Evolutionary conservation across 2,113 vertebrate species (phyloP), one percentile per base, ranked within the genome.

Genomic region (Philantomba maxwellii): DNA sequence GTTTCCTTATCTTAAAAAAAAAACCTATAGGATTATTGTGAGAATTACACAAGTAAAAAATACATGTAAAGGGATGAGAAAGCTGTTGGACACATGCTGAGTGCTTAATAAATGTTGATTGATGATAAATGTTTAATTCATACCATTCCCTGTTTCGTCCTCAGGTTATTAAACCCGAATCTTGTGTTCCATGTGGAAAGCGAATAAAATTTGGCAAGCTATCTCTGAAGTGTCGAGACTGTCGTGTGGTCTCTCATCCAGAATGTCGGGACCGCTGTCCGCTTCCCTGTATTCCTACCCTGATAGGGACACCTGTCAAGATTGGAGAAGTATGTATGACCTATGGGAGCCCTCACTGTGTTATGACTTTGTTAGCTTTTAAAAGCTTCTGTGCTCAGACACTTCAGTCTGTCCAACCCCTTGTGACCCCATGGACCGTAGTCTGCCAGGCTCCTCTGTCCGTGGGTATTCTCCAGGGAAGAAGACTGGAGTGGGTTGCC

Each of bases 131-230:
- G 85, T 94, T 91, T 82, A 60, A 81, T 81, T 94, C 80, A 45
- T 89, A 93, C 43, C 16, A 10, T 28, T 86, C 43, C 30, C 33
- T 55, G 1, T 83, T 49, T 87, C 53, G 62, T 93, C 87, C 0
- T 30, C 53, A 99, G 99, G 99, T 99, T 98, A 99, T 99, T 98
- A 99, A 99, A 96, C 99, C 99, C 0, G 99, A 99, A 78, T 99
- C 99, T 0, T 99, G 99, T 28, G 99, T 99, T n/a, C 99, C 99
- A 0, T 99, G 99, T 92, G 99, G 99, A 1, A 99, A 99, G 97
- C 99, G 99, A 91, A 99, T 99, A 90, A 99, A 99, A 98, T 99
- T 99, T 98, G 99, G 99, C 7, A 99, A 99, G 98, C 97, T 99
- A 66, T 99, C 99, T 1, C 98, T 99, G 1, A 99, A 99, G 95